These are phyloP conservation scores for Sycophaga agraensis DNA, from an alignment of 1,140 invertebrate species.

Conservation along the genomic window DNA sequence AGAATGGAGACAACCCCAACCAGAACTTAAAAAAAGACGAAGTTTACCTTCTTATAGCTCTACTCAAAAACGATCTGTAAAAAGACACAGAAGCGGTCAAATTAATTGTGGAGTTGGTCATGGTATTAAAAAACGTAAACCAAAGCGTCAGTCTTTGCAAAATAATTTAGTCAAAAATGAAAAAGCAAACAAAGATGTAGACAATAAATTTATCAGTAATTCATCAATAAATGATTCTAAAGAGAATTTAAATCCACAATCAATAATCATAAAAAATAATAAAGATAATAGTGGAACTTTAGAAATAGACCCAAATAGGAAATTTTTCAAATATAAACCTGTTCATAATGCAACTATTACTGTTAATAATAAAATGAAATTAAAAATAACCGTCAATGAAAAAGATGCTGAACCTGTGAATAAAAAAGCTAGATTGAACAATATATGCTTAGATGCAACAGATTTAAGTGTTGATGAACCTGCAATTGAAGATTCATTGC, in stretches of 20 bases:
- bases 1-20: slow-evolving; percentile 23
- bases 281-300: neutral
- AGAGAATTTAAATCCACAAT: neutral
- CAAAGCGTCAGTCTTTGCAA: slow-evolving; percentile 26
- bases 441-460: slow-evolving; percentile 38
- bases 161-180: slow-evolving; percentile 2
- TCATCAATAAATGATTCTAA: neutral
- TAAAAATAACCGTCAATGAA: slow-evolving; percentile 27
- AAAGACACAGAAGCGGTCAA: slow-evolving; percentile 35
- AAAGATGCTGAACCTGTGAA: slow-evolving; percentile 27
- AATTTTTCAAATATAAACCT: slow-evolving; percentile 46
- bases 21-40: slow-evolving; percentile 33
- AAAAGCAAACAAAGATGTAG: neutral
- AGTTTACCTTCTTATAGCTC: slow-evolving; percentile 33
- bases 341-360: slow-evolving; percentile 39
- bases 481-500: slow-evolving; percentile 32
- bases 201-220: too few relatives aligned
- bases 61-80: slow-evolving; percentile 22
- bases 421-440: slow-evolving; percentile 22
- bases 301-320: slow-evolving; percentile 39
- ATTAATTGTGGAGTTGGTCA: slow-evolving; percentile 51
- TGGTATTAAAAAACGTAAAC: slow-evolving; percentile 46
- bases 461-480: slow-evolving; percentile 47
- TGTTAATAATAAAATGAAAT: slow-evolving; percentile 32
- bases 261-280: neutral